Percentiles rank a stretch among this genome's conserved stretches.
These are phyloP conservation scores for Helogale parvula DNA, from an alignment of 2,113 vertebrate species.

Conservation along the genomic window DNA sequence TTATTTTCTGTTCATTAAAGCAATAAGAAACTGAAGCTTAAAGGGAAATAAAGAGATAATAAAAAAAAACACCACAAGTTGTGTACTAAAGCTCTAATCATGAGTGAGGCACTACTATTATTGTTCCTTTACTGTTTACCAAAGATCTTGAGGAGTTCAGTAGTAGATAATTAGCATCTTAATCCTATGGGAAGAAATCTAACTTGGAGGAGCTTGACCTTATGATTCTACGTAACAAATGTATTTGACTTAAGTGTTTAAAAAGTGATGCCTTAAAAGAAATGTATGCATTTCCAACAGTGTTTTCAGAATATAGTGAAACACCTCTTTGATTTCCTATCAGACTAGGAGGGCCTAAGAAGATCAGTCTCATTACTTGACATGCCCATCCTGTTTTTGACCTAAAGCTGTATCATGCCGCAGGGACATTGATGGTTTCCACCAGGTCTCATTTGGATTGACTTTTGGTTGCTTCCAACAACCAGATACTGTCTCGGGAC, in stretches of 20 bases:
- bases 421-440: neutral
- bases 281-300: neutral
- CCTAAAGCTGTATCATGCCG: neutral
- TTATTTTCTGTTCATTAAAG: neutral
- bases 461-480: neutral
- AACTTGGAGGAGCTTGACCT: neutral
- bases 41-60: neutral
- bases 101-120: neutral
- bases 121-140: neutral
- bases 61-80: neutral
- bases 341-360: neutral
- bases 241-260: neutral
- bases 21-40: neutral
- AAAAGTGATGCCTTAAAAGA: neutral
- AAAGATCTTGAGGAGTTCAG: neutral
- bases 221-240: neutral
- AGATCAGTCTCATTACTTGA: neutral
- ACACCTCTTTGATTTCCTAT: neutral
- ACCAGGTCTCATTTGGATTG: neutral
- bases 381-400: neutral
- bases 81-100: rapidly evolving
- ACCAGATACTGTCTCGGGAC: neutral
- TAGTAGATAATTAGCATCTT: neutral
- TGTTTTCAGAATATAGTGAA: neutral
- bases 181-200: neutral